Percentiles rank a stretch among this genome's conserved stretches.
phyloP scores from a whole-genome alignment of 2,888 invertebrate species.

The Hedychridium roseum region DNA sequence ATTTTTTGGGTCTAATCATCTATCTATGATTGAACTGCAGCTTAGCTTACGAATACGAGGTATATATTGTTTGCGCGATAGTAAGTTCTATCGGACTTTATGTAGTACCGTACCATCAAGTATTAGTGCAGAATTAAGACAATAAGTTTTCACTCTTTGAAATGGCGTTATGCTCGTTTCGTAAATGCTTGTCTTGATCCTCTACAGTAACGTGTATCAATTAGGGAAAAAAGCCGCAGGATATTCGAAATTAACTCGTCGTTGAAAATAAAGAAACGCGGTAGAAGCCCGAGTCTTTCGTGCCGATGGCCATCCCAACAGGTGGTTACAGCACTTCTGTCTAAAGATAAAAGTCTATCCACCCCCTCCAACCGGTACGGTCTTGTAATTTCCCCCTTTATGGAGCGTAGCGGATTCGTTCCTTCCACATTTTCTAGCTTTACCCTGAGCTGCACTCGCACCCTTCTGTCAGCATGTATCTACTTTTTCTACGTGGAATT shows the following conservation, averaged over 20 bases:
- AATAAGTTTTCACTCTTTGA: no score
- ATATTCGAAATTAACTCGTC: constrained; percentile 31
- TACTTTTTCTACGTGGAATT: background rate
- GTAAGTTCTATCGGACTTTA: no score
- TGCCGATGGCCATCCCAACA: constrained; percentile 32
- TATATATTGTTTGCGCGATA: no score
- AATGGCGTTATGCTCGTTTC: no score
- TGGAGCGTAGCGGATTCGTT: constrained; percentile 24
- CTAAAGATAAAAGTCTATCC: constrained; percentile 30
- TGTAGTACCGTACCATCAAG: no score
- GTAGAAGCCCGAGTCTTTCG: constrained; percentile 5
- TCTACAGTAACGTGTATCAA: no score
- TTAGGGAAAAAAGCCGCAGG: constrained; percentile 20
- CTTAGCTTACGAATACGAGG: no score
- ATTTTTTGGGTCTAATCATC: no score
- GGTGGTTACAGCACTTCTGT: constrained; percentile 30
- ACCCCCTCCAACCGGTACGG: constrained; percentile 10
- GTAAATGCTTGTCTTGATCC: no score
- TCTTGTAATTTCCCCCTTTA: constrained; percentile 19
- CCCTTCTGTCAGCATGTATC: background rate
- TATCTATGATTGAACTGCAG: no score
- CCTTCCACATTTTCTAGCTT: constrained; percentile 26
- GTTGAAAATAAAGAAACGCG: constrained; percentile 32
- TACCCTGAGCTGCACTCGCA: constrained; percentile 12
- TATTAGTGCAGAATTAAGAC: no score